These are phyloP conservation scores for Rallus crepitans DNA, from an alignment of 2,797 vertebrate species.

Conservation along the genomic window DNA sequence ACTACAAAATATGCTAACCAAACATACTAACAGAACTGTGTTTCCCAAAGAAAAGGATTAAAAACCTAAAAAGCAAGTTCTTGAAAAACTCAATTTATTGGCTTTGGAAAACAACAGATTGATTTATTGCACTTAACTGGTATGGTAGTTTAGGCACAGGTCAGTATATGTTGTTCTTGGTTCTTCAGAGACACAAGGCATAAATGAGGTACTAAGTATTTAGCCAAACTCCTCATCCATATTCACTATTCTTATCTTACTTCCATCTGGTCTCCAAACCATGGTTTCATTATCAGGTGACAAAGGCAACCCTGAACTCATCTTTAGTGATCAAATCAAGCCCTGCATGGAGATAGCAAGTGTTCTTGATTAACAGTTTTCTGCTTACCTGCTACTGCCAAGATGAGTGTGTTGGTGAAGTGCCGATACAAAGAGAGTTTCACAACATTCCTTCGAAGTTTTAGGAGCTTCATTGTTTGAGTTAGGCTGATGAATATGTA, in stretches of 20 bases:
- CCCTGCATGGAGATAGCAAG: not conserved
- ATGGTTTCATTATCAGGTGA: not conserved
- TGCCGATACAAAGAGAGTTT: slow-evolving; percentile 94
- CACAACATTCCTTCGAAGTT: slow-evolving; percentile 93
- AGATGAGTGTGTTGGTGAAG: slow-evolving; percentile 96
- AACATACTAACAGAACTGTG: not conserved
- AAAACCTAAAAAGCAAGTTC: not conserved
- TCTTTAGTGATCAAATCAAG: not conserved
- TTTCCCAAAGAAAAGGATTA: not conserved
- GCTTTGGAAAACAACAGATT: not conserved
- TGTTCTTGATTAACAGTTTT: not conserved
- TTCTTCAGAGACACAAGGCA: not conserved
- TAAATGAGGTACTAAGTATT: not conserved
- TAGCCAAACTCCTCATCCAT: not conserved
- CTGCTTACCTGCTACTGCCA: slow-evolving; percentile 92
- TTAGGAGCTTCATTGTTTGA: slow-evolving; percentile 94
- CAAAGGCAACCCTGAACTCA: not conserved
- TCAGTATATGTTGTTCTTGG: not conserved
- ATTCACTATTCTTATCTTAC: not conserved
- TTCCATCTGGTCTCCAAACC: not conserved
- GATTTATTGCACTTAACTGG: not conserved
- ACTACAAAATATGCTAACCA: not conserved
- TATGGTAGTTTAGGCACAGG: not conserved
- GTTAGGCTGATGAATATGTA: slow-evolving; percentile 98
- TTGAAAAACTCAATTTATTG: not conserved